These are phyloP conservation scores for Passer domesticus DNA, from an alignment of 2,113 vertebrate species.

Conservation along the genomic window DNA sequence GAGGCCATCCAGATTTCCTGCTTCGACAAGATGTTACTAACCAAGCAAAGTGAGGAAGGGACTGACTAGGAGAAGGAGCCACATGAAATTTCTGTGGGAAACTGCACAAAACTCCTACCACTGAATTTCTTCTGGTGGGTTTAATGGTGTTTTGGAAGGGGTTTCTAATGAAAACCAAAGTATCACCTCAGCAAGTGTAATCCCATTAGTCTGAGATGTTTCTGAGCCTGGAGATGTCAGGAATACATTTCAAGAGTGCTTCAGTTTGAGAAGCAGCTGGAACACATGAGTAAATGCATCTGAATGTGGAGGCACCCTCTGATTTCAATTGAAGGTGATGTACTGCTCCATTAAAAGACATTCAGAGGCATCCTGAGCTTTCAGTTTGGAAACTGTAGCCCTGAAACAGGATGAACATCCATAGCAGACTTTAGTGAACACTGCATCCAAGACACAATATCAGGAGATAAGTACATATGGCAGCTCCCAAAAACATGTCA, in stretches of 20 bases:
- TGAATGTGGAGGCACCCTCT: neutral
- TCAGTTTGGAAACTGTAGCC: neutral
- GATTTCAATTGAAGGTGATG: neutral
- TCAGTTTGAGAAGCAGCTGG: neutral
- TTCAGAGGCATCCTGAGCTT: neutral
- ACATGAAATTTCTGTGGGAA: neutral
- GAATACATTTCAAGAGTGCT: neutral
- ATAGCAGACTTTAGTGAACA: neutral
- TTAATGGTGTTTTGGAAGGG: neutral
- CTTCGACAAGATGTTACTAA: neutral
- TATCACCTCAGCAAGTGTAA: neutral
- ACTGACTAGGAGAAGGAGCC: neutral
- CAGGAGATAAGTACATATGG: neutral
- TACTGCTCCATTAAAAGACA: neutral
- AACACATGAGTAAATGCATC: neutral
- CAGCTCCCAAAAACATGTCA: slow-evolving; percentile 8
- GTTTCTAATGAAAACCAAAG: neutral
- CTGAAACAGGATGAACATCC: neutral
- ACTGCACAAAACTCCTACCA: neutral
- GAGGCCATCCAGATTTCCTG: neutral
- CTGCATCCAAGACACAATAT: neutral
- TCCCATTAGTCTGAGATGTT: neutral
- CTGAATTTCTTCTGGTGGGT: neutral
- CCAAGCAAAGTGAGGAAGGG: neutral
- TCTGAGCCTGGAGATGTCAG: neutral